Evolutionary conservation across 2,113 vertebrate species (phyloP).

Genomic region (Zingel zingel): DNA sequence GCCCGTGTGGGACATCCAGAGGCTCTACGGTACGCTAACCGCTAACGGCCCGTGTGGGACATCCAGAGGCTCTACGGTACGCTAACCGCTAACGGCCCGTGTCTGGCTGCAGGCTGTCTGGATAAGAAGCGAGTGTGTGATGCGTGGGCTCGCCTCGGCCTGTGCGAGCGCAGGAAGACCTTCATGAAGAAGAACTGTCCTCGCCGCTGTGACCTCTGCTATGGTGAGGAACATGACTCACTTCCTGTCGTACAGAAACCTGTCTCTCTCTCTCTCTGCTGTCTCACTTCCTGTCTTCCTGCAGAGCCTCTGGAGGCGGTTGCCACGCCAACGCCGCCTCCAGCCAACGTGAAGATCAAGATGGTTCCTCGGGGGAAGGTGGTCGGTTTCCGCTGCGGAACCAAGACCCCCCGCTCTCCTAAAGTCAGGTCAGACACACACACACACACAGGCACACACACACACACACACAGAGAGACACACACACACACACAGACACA

Average conservation of each 20-base stretch:
- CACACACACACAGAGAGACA: no score
- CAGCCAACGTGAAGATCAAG: constrained; percentile 82
- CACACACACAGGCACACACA: no score
- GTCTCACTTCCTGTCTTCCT: constrained; percentile 19
- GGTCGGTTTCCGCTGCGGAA: constrained; percentile 88
- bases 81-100: no score
- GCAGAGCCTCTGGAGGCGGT: constrained; percentile 80
- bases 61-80: no score
- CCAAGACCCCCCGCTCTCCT: constrained; percentile 69
- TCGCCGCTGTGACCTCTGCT: constrained; percentile 84
- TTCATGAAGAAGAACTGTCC: constrained; percentile 88
- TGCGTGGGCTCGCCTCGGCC: constrained; percentile 84
- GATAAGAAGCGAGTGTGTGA: constrained; percentile 86
- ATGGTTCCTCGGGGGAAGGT: constrained; percentile 84
- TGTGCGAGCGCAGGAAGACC: constrained; percentile 80
- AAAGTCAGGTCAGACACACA: constrained; percentile 86
- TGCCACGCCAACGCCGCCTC: constrained; percentile 71
- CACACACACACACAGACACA: no score
- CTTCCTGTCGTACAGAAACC: not conserved
- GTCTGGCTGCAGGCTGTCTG: constrained; percentile 76
- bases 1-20: no score
- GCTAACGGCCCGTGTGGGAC: no score
- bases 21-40: no score
- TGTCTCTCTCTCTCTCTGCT: not conserved
- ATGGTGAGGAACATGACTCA: constrained; percentile 64